Percentiles rank a stretch among this genome's conserved stretches.
Evolutionary conservation across 92 coral and sea anemone species (phyloP).

Genomic region (Heteractis magnifica): DNA sequence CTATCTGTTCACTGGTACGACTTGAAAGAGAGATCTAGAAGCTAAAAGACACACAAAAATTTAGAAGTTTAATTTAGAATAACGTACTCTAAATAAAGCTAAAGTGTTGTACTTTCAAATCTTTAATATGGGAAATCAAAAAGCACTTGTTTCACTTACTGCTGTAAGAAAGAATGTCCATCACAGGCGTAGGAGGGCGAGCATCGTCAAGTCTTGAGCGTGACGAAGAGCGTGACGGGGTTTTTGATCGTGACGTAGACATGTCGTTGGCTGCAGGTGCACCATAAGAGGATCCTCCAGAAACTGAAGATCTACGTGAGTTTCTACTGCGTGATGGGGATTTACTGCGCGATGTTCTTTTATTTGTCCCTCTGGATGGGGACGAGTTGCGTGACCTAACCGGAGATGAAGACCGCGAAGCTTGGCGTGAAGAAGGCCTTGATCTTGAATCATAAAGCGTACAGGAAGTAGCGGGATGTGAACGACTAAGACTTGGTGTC

Average conservation of each 20-base stretch:
- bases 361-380: conserved; percentile 44
- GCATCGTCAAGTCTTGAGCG: conserved; percentile 37
- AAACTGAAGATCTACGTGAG: conserved; percentile 30
- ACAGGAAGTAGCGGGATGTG: conserved; percentile 91
- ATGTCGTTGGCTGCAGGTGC: conserved; percentile 1
- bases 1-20: conserved; percentile 61
- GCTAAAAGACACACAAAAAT: conserved; percentile 38
- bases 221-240: conserved; percentile 44
- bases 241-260: conserved; percentile 16
- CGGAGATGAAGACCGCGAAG: conserved; percentile 86
- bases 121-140: too few species aligned
- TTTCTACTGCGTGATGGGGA: conserved; percentile 44
- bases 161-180: conserved; percentile 32
- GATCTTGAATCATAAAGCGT: conserved; percentile 89
- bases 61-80: background rate
- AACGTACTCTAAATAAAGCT: too few species aligned
- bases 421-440: conserved; percentile 78
- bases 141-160: conserved; percentile 2
- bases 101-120: too few species aligned
- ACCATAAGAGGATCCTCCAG: conserved; percentile 15
- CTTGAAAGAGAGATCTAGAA: conserved; percentile 77
- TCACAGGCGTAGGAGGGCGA: conserved; percentile 41
- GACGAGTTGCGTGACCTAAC: conserved; percentile 69
- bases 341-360: conserved; percentile 32
- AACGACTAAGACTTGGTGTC: conserved; percentile 86